These are phyloP conservation scores for Callipepla californica DNA, from an alignment of 2,113 vertebrate species.

Conservation along the genomic window DNA sequence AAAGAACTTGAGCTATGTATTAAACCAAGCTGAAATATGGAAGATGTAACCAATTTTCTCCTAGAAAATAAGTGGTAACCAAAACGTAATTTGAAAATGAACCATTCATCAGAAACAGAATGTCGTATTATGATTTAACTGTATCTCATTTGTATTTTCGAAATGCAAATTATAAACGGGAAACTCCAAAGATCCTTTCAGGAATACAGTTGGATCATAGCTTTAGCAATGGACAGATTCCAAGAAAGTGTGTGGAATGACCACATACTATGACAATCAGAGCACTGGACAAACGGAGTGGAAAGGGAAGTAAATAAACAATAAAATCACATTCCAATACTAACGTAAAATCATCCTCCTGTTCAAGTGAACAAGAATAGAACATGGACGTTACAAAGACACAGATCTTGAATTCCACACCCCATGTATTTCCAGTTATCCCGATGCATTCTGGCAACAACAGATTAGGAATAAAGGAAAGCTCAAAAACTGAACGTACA, in stretches of 20 bases:
- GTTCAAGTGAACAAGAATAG: background rate
- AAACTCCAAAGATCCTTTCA: background rate
- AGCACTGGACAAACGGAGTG: background rate
- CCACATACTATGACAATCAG: background rate
- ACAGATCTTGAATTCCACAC: background rate
- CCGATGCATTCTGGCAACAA: background rate
- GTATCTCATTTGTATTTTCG: background rate
- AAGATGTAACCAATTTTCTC: background rate
- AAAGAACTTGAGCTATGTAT: background rate
- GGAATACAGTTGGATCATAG: background rate
- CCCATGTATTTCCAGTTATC: background rate
- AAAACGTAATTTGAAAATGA: background rate
- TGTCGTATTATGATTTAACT: background rate
- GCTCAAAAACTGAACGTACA: background rate
- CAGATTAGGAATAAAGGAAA: background rate
- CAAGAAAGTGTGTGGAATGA: background rate
- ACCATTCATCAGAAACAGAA: background rate
- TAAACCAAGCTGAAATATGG: background rate
- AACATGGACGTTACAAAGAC: background rate
- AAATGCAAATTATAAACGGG: slow-evolving; percentile 8
- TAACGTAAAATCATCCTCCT: background rate
- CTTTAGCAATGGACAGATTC: slow-evolving; percentile 11
- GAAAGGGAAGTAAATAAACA: background rate
- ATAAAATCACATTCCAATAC: background rate
- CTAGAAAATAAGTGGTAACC: background rate